Conservation (phyloP, 1,140 invertebrate species). For the Psilanteris sp. region DNA sequence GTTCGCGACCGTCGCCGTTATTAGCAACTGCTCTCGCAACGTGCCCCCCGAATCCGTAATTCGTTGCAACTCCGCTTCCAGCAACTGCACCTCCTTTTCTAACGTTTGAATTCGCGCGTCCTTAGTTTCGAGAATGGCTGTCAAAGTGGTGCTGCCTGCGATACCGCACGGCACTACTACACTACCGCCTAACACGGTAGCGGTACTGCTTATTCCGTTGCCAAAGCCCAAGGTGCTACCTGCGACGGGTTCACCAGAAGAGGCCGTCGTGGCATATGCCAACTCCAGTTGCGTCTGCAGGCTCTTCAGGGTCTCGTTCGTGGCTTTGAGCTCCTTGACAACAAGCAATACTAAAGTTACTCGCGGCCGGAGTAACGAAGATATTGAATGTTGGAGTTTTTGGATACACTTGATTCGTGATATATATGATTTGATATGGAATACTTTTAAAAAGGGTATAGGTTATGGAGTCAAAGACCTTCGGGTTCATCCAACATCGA, state of each 20-base stretch:
- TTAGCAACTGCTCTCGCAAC: slow-evolving; percentile 73
- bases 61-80: slow-evolving; percentile 86
- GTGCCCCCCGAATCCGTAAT: slow-evolving; percentile 80
- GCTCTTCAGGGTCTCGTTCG: slow-evolving; percentile 88
- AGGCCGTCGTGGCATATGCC: slow-evolving; percentile 83
- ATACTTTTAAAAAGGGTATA: slow-evolving; percentile 7
- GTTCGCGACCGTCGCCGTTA: slow-evolving; percentile 71
- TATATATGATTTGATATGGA: slow-evolving; percentile 37
- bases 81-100: slow-evolving; percentile 88
- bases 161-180: slow-evolving; percentile 82
- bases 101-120: slow-evolving; percentile 91
- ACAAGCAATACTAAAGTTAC: slow-evolving; percentile 75
- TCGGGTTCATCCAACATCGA: slow-evolving; percentile 10
- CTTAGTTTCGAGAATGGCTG: slow-evolving; percentile 90
- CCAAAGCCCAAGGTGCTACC: slow-evolving; percentile 76
- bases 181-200: slow-evolving; percentile 80
- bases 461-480: slow-evolving; percentile 11
- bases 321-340: slow-evolving; percentile 88
- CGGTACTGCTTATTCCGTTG: slow-evolving; percentile 84
- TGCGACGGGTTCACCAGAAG: slow-evolving; percentile 73
- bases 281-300: slow-evolving; percentile 88
- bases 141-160: slow-evolving; percentile 85
- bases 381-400: slow-evolving; percentile 27
- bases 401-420: slow-evolving; percentile 2
- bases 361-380: slow-evolving; percentile 63